Base-by-base conservation (phyloP, 2,113 vertebrate species). In the Alouatta palliata region DNA sequence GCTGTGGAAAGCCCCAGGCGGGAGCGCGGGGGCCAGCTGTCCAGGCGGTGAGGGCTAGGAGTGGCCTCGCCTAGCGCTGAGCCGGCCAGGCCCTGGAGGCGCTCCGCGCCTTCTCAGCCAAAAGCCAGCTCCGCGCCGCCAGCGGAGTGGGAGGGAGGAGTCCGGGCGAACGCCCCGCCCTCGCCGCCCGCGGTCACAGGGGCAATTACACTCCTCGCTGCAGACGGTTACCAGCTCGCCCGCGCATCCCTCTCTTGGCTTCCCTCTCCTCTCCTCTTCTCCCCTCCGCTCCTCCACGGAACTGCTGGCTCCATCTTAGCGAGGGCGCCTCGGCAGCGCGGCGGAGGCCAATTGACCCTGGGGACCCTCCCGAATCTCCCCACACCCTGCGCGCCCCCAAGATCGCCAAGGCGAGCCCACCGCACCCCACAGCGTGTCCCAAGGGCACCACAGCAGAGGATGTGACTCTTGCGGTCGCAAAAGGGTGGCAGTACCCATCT, bases 201-300 rank as follows among this genome's bases (percentile, higher is more conserved):
- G 97, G 97, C 97, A 97, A 97, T 97, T 98, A 97, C 96, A 98
- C 97, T 97, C 94, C 97, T 97, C 96, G 96, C 97, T 97, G 97
- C 97, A 97, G 96, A 96, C 96, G 94, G 97, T 97, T 97, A 97
- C 97, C 97, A 97, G 97, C 82, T 97, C 81, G 97, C 95, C 86
- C 83, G 97, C 97, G 88, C 94, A 96, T 80, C 97, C 2, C 1
- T 93, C 92, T 77, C 79, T 82, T 40, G 11, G 49, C 92, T 91
- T 91, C 47, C 73, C 52, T 73, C 80, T 3, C 58, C 76, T 76
- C 85, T 86, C 79, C 56, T 73, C 94, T 9, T 54, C 43, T 66
- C 47, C 8, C 45, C 80, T 71, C n/a, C 20, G 52, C 66, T 92
- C 66, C 66, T 43, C 66, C 89, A 52, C 91, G 23, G 82, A 95